A percentile compares a stretch with the other conserved stretches of the same genome.
Conservation (phyloP, 2,888 invertebrate species). For the Conus canariensis region DNA sequence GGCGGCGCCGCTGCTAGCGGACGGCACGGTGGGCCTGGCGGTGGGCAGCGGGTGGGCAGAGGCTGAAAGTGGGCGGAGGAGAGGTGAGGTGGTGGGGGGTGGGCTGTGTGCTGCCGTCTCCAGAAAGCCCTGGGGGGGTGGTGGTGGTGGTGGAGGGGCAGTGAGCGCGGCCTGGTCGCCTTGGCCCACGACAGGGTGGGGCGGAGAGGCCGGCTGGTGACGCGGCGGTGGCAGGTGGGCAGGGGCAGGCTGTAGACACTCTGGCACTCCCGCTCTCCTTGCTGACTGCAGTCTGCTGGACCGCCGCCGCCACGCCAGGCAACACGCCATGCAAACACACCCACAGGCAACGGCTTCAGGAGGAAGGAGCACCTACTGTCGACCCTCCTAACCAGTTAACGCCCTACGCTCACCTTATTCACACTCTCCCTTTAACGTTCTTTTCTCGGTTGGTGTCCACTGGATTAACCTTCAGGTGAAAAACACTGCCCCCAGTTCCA, state of each 20-base stretch:
- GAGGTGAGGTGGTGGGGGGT: background rate
- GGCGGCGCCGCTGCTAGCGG: background rate
- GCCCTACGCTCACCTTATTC: background rate
- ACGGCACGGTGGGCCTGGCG: background rate
- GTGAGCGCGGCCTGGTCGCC: background rate
- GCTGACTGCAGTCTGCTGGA: constrained; percentile 29
- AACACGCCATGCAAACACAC: background rate
- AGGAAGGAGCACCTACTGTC: too few species aligned
- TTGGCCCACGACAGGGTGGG: constrained; percentile 11
- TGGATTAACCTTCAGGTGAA: too few species aligned
- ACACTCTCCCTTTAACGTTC: too few species aligned
- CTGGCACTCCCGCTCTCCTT: constrained; percentile 31
- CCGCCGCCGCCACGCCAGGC: background rate
- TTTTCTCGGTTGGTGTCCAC: too few species aligned
- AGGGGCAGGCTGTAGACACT: background rate
- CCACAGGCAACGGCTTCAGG: background rate
- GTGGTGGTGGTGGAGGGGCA: background rate
- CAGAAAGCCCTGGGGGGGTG: background rate
- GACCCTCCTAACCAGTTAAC: too few species aligned
- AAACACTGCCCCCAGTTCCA: too few species aligned
- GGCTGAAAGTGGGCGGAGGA: background rate
- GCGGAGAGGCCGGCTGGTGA: background rate
- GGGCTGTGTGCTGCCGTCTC: background rate
- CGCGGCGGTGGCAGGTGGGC: background rate
- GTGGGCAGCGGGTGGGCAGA: background rate